These are phyloP conservation scores for Phyllotis vaccarum DNA, from an alignment of 2,797 vertebrate species.

Conservation along the genomic window DNA sequence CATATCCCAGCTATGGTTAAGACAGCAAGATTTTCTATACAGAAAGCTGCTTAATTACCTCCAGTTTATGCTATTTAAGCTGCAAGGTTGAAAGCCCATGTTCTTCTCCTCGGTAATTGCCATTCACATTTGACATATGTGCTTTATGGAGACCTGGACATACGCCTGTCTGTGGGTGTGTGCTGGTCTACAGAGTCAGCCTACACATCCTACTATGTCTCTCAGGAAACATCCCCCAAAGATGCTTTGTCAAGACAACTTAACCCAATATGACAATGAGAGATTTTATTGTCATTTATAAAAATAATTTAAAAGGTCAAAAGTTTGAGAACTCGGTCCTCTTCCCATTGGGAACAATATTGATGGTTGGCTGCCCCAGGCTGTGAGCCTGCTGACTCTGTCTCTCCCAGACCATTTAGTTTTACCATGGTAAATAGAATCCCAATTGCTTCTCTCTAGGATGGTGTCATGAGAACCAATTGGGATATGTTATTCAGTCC, in stretches of 20 bases:
- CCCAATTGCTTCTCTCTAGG: not conserved
- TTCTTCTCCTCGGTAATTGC: constrained; percentile 43
- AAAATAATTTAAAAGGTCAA: not conserved
- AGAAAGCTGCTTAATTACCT: constrained; percentile 56
- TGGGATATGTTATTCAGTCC: not conserved
- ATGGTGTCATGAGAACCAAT: not conserved
- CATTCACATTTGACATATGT: constrained; percentile 44
- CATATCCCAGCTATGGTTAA: not conserved
- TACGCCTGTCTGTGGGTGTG: not conserved
- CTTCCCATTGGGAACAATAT: not conserved
- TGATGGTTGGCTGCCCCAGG: constrained; percentile 25
- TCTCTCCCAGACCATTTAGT: not conserved
- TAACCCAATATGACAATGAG: not conserved
- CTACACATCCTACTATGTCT: not conserved
- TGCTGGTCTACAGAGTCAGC: not conserved
- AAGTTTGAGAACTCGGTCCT: not conserved
- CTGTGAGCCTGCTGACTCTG: constrained; percentile 4
- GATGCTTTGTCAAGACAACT: not conserved
- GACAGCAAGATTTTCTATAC: not conserved
- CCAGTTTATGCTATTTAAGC: not conserved
- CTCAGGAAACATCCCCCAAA: constrained; percentile 27
- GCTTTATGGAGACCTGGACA: no score
- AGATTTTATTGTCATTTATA: constrained; percentile 68
- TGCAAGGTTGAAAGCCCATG: not conserved
- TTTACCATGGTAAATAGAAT: constrained; percentile 53